Conservation (phyloP, 1,140 invertebrate species). For the Coenobita brevimanus region DNA sequence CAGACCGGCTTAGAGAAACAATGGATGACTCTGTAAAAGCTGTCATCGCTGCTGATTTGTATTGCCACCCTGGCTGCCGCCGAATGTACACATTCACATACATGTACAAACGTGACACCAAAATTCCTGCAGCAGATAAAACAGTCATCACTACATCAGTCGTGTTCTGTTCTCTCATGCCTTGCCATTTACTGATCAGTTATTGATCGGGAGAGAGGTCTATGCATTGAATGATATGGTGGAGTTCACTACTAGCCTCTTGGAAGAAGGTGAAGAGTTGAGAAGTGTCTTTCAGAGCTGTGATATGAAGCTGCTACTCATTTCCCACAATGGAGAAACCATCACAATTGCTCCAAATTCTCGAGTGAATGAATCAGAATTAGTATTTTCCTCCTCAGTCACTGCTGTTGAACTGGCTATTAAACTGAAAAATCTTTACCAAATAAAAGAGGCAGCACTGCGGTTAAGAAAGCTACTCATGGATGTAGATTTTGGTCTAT, state of each 20-base stretch:
- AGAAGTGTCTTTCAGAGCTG: too few relatives aligned
- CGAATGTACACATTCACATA: neutral
- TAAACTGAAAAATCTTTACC: too few relatives aligned
- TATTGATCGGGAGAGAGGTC: too few relatives aligned
- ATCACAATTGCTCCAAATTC: neutral
- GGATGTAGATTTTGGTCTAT: constrained; percentile 23
- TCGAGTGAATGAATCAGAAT: neutral
- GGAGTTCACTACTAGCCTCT: too few relatives aligned
- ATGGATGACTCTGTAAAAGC: too few relatives aligned
- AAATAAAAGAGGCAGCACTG: neutral
- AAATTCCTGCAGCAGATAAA: neutral
- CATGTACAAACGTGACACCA: constrained; percentile 4
- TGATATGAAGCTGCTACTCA: neutral
- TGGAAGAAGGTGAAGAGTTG: too few relatives aligned
- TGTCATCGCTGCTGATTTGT: too few relatives aligned
- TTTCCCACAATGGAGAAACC: neutral
- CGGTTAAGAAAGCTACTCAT: too few relatives aligned
- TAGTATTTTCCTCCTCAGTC: too few relatives aligned
- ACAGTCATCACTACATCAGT: neutral
- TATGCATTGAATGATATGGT: neutral
- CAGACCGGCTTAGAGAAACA: neutral
- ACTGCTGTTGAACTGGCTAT: too few relatives aligned
- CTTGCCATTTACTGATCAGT: too few relatives aligned
- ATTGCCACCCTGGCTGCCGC: neutral
- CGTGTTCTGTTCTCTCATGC: neutral